Evolutionary conservation across 2,888 invertebrate species (phyloP), one percentile per base, ranked within the genome.

Genomic region (Acronicta alni): DNA sequence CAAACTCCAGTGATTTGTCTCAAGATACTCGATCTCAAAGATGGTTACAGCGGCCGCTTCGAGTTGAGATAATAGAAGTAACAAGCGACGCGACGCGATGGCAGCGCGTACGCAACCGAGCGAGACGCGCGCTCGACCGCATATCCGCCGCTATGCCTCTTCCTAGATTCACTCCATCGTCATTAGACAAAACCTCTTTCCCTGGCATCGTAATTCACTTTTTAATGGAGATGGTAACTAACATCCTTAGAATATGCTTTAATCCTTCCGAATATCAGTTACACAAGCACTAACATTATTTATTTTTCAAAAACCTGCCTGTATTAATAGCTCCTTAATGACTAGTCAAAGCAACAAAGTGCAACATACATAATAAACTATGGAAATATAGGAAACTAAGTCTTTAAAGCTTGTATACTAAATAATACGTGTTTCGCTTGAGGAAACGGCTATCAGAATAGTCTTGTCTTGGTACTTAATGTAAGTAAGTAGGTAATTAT

Each of bases 51-150:
- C 85, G 84, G 81, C 82, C 82, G 84, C 81, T 79, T 85, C 82
- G 82, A 84, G 83, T 82, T 72, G 85, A 89, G 89, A 91, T 92
- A 92, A 91, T 92, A 87, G 89, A 82, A 84, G 82, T 87, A 90
- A 89, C 89, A 80, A 92, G 91, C 90, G 88, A 87, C 85, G 91
- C 90, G 88, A 87, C 85, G 86, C 84, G 88, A 87, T 86, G 89
- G 87, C 86, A 84, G 89, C 86, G 89, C 89, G 72, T 55, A 84
- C 86, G 89, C 93, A 90, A 63, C 92, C 84, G 81, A 88, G 84
- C 91, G 87, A 70, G 85, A 86, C 91, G 85, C 37, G 85, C 92
- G 85, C 89, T 92, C 93, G 90, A 92, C 93, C 93, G 92, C 88
- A 92, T 85, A 91, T 93, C 93, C 93, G 93, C 87, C 82, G 86